phyloP scores from a whole-genome alignment of 2,888 invertebrate genomes.

The Eretmocerus hayati region DNA sequence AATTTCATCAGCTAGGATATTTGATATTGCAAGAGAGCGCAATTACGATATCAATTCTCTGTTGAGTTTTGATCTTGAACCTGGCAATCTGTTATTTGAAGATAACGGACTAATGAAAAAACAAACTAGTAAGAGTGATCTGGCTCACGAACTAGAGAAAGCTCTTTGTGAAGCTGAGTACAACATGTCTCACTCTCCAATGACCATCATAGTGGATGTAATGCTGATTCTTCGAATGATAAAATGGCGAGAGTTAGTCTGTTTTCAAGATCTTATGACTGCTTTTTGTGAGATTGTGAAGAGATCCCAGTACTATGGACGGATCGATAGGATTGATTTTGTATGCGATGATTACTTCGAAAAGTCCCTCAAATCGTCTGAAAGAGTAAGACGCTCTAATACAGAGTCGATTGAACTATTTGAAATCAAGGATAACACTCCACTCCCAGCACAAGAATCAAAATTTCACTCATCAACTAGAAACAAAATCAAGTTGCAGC shows the following conservation, averaged over 20 bases:
- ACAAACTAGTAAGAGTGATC: constrained; percentile 1
- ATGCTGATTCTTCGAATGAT: constrained; percentile 1
- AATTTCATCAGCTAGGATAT: neutral
- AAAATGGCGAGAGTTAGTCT: neutral
- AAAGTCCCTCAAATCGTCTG: constrained; percentile 4
- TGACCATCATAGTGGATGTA: neutral
- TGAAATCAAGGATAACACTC: neutral
- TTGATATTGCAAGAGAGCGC: neutral
- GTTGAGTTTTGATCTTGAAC: neutral
- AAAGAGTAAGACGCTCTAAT: neutral
- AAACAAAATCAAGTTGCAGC: constrained; percentile 4
- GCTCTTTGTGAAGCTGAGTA: neutral
- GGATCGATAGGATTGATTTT: neutral
- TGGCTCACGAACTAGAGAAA: constrained; percentile 3
- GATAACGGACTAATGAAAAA: constrained; percentile 5
- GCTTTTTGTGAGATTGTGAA: neutral
- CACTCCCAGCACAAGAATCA: constrained; percentile 1
- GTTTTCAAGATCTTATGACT: neutral
- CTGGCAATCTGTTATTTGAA: constrained; percentile 4
- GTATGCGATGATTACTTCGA: constrained; percentile 1
- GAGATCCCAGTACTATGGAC: neutral
- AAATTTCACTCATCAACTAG: neutral
- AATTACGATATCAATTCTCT: neutral
- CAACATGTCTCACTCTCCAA: neutral
- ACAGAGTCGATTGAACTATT: neutral